These are phyloP conservation scores for Rhagophthalmus giganteus DNA, from an alignment of 2,888 invertebrate species.

Conservation along the genomic window DNA sequence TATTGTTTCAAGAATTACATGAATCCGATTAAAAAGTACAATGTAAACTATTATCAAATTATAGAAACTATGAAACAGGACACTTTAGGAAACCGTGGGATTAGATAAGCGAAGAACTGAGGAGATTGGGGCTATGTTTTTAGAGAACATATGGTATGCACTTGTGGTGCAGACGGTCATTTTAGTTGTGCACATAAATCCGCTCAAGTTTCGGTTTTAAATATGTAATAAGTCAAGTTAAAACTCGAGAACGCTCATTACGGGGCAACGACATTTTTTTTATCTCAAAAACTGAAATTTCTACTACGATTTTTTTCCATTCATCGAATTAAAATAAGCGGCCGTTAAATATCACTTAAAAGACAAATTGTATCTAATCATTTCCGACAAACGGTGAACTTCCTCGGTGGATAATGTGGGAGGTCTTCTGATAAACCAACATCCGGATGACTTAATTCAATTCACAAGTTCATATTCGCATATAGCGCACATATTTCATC, in stretches of 20 bases:
- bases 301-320: too few relatives aligned
- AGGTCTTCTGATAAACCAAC: slow-evolving; percentile 37
- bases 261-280: slow-evolving; percentile 35
- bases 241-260: background rate
- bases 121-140: slow-evolving; percentile 9
- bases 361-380: slow-evolving; percentile 38
- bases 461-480: slow-evolving; percentile 11
- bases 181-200: slow-evolving; percentile 12
- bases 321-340: too few relatives aligned
- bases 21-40: background rate
- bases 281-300: too few relatives aligned
- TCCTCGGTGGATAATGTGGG: slow-evolving; percentile 44
- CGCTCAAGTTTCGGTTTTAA: background rate
- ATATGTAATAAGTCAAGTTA: background rate
- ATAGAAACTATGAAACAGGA: slow-evolving; percentile 10
- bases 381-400: slow-evolving; percentile 47
- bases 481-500: too few relatives aligned
- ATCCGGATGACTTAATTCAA: slow-evolving; percentile 38
- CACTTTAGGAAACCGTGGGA: slow-evolving; percentile 13
- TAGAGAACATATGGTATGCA: slow-evolving; percentile 40
- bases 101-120: slow-evolving; percentile 5
- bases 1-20: slow-evolving; percentile 10
- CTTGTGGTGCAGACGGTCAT: slow-evolving; percentile 35
- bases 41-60: background rate
- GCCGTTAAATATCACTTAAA: slow-evolving; percentile 8